Conservation (phyloP, 2,888 invertebrate species). For the Dynastes grantii region DNA sequence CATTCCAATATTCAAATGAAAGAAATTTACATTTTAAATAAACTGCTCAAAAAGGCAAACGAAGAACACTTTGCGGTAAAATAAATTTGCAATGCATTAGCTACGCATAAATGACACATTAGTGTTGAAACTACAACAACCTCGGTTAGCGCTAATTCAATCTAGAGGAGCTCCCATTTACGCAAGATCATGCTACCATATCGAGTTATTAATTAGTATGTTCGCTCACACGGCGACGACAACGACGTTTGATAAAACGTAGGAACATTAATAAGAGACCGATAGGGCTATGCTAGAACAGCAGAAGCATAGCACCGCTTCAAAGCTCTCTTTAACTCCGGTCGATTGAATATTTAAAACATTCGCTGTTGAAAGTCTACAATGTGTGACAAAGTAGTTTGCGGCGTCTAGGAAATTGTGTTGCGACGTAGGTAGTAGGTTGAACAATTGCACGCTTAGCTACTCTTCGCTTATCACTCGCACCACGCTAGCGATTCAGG, state of each 20-base stretch:
- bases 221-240: neutral
- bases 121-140: no score
- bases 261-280: neutral
- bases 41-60: no score
- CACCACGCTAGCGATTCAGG: neutral
- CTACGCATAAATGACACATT: no score
- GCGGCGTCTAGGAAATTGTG: constrained; percentile 36
- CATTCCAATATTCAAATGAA: no score
- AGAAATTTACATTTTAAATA: no score
- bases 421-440: neutral
- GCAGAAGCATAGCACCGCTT: neutral
- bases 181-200: neutral
- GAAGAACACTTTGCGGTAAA: neutral
- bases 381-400: constrained; percentile 36
- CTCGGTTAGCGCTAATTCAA: neutral
- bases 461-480: constrained; percentile 20
- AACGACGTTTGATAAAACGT: constrained; percentile 17
- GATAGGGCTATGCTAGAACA: neutral
- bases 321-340: constrained; percentile 22
- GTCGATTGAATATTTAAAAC: constrained; percentile 39
- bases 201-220: constrained; percentile 17
- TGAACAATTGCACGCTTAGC: constrained; percentile 9
- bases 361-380: constrained; percentile 11
- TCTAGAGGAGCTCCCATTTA: neutral
- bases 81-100: neutral